Percentiles rank a stretch among this genome's conserved stretches.
phyloP scores from a whole-genome alignment of 2,113 vertebrate species.

The Cyanoliseus patagonus region DNA sequence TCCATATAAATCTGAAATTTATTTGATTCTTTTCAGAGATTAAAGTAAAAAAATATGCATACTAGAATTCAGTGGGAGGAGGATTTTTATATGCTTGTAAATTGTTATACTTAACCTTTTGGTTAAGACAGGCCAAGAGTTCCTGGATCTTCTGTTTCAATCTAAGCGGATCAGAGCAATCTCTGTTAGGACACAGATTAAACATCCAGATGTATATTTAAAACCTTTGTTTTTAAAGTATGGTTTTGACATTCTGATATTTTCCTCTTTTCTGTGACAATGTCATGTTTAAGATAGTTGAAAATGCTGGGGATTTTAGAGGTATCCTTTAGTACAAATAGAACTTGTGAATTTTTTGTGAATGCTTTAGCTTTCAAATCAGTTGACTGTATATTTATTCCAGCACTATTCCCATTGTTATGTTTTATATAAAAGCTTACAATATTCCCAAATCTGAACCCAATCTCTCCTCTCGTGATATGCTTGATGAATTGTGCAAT shows the following conservation, averaged over 20 bases:
- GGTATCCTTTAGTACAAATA: not conserved
- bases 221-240: not conserved
- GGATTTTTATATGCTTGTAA: not conserved
- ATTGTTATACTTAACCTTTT: not conserved
- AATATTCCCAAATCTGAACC: not conserved
- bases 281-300: not conserved
- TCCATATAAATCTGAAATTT: not conserved
- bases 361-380: not conserved
- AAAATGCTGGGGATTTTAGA: not conserved
- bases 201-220: not conserved
- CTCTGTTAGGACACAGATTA: not conserved
- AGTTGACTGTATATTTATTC: not conserved
- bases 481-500: not conserved
- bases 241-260: not conserved
- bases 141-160: not conserved
- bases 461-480: not conserved
- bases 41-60: not conserved
- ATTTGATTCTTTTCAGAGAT: not conserved
- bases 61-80: not conserved
- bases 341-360: not conserved
- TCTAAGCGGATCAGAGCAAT: not conserved
- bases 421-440: not conserved
- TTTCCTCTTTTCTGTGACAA: not conserved
- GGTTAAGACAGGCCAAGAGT: not conserved
- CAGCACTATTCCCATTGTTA: not conserved